Percentiles rank a stretch among this genome's conserved stretches.
Conservation (phyloP, 2,888 invertebrate species). For the Eustalomyia histrio region DNA sequence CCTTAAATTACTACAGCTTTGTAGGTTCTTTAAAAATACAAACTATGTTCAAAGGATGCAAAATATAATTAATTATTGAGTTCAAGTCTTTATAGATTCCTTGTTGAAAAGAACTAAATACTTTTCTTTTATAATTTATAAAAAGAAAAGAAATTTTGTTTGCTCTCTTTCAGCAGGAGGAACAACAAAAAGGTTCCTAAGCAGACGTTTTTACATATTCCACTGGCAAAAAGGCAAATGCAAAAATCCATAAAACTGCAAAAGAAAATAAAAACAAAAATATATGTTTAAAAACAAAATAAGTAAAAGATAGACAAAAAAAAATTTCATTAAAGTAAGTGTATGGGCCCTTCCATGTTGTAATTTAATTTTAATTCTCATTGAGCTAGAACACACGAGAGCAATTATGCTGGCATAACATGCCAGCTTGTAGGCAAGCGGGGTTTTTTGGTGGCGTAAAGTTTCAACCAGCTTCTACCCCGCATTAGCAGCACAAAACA, state of each 20-base stretch:
- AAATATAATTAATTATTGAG: not conserved
- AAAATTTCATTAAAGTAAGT: constrained; percentile 20
- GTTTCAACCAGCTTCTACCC: too few relatives aligned
- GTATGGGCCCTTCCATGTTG: not conserved
- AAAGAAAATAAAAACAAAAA: constrained; percentile 68
- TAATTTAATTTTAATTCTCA: too few relatives aligned
- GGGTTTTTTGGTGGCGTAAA: too few relatives aligned
- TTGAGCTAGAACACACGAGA: too few relatives aligned
- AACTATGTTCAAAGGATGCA: not conserved
- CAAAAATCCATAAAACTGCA: constrained; percentile 77
- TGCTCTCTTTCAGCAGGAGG: constrained; percentile 65
- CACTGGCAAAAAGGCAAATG: constrained; percentile 70
- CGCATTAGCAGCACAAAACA: too few relatives aligned
- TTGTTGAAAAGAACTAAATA: not conserved
- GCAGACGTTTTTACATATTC: constrained; percentile 74
- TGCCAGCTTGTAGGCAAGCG: too few relatives aligned
- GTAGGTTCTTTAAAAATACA: constrained; percentile 14
- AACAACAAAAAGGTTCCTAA: constrained; percentile 62
- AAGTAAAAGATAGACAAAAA: constrained; percentile 64
- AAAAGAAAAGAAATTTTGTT: constrained; percentile 60
- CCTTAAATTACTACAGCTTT: constrained; percentile 52
- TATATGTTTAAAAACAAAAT: constrained; percentile 40
- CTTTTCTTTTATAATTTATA: constrained; percentile 6
- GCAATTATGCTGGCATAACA: too few relatives aligned
- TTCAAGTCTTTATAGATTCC: constrained; percentile 2